These are phyloP conservation scores for Anableps anableps DNA, from an alignment of 2,797 vertebrate genomes.

Conservation along the genomic window DNA sequence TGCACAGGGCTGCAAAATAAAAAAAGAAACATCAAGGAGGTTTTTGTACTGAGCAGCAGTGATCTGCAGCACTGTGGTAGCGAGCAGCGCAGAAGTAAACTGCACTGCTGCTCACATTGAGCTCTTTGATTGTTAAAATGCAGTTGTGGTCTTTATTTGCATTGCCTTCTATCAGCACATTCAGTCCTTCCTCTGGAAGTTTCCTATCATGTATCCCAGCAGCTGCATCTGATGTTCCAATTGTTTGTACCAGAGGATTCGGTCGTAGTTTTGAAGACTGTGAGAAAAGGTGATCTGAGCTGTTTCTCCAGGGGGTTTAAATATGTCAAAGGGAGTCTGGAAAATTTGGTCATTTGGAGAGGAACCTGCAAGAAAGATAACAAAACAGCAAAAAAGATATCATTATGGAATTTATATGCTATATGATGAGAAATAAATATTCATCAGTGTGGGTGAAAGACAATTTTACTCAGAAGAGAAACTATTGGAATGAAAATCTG, in stretches of 20 bases:
- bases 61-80: conserved; percentile 43
- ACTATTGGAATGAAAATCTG: too few species aligned
- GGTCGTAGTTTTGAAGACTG: not conserved
- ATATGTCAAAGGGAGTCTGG: conserved; percentile 7
- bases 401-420: too few species aligned
- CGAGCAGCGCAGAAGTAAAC: conserved; percentile 69
- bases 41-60: conserved; percentile 52
- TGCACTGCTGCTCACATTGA: conserved; percentile 32
- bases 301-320: not conserved
- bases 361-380: conserved; percentile 18
- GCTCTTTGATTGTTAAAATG: conserved; percentile 26
- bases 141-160: conserved; percentile 28
- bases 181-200: conserved; percentile 26
- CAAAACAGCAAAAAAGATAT: not conserved
- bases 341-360: not conserved
- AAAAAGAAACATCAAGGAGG: not conserved
- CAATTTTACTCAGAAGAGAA: too few species aligned
- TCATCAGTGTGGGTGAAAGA: too few species aligned
- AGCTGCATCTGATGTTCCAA: conserved; percentile 24
- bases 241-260: conserved; percentile 69
- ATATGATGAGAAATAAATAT: too few species aligned
- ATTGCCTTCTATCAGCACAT: conserved; percentile 18
- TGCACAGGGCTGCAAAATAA: not conserved
- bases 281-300: conserved; percentile 56
- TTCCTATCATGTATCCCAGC: conserved; percentile 36